phyloP scores from a whole-genome alignment of 2,888 invertebrate genomes.

The Auanema sp. region DNA sequence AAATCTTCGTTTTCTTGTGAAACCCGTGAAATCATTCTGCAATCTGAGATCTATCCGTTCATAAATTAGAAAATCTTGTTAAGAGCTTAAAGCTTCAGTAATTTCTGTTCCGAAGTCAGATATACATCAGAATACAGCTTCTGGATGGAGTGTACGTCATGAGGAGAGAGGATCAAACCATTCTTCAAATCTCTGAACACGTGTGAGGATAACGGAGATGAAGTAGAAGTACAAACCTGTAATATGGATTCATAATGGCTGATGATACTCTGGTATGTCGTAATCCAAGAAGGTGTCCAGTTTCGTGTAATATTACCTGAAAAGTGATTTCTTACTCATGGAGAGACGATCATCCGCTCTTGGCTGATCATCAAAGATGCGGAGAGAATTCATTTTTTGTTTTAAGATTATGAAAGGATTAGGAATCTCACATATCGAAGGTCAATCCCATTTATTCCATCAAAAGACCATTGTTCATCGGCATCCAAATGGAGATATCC shows the following conservation, averaged over 20 bases:
- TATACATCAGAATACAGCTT: conserved; percentile 5
- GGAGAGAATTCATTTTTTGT: background rate
- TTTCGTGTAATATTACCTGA: conserved; percentile 59
- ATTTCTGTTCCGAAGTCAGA: no score
- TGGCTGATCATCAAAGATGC: background rate
- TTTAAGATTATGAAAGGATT: background rate
- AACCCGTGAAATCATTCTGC: no score
- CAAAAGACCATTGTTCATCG: conserved; percentile 42
- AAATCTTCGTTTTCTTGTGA: no score
- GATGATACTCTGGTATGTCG: conserved; percentile 45
- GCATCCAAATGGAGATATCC: conserved; percentile 60
- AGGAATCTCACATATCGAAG: conserved; percentile 18
- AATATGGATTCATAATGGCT: conserved; percentile 60
- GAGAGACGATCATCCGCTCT: background rate
- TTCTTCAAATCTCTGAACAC: conserved; percentile 4
- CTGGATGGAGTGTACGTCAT: conserved; percentile 9
- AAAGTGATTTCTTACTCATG: conserved; percentile 7
- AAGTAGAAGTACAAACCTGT: conserved; percentile 30
- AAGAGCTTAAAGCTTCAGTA: no score
- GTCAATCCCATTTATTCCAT: conserved; percentile 19
- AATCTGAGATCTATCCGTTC: no score
- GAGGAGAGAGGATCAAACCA: conserved; percentile 6
- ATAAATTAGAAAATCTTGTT: no score
- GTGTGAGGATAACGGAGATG: no score
- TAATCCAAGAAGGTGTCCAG: conserved; percentile 60